These are phyloP conservation scores for Drosophila sechellia DNA, from an alignment of 1,140 invertebrate genomes.

Conservation along the genomic window DNA sequence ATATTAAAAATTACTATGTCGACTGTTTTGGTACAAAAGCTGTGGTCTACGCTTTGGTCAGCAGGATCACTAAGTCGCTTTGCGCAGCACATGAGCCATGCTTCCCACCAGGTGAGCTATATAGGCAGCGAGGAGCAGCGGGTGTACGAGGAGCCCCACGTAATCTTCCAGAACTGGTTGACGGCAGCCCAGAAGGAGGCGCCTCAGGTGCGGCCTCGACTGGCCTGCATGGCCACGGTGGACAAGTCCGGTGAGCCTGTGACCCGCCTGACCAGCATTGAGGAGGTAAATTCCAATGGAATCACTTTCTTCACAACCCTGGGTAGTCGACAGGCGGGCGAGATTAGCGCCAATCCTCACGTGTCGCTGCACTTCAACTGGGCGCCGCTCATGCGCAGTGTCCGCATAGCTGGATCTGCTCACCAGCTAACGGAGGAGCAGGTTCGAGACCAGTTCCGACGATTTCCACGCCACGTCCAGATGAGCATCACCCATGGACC, in stretches of 20 bases:
- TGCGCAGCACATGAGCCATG: background rate
- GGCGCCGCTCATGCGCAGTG: constrained; percentile 91
- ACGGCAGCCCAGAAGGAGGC: constrained; percentile 19
- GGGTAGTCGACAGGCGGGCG: constrained; percentile 90
- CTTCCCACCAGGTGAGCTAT: background rate
- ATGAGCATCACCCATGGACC: constrained; percentile 34
- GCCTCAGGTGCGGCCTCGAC: constrained; percentile 88
- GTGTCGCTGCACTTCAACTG: constrained; percentile 96
- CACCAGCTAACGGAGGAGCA: constrained; percentile 29
- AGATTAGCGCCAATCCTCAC: constrained; percentile 92
- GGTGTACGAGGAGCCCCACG: constrained; percentile 48
- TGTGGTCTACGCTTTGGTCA: background rate
- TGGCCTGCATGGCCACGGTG: constrained; percentile 93
- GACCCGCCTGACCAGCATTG: constrained; percentile 90
- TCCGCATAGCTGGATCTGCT: constrained; percentile 94
- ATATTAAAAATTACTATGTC: constrained; percentile 22
- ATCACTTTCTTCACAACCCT: constrained; percentile 94
- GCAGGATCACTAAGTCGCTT: constrained; percentile 5
- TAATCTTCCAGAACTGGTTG: constrained; percentile 55
- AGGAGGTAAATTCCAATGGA: constrained; percentile 90
- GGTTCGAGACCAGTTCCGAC: constrained; percentile 40
- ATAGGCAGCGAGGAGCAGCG: constrained; percentile 17
- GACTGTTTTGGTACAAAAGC: constrained; percentile 9
- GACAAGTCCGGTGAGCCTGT: constrained; percentile 91
- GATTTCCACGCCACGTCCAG: constrained; percentile 52